These are phyloP conservation scores for Ricordea florida DNA, from an alignment of 92 coral and sea anemone species.

Conservation along the genomic window DNA sequence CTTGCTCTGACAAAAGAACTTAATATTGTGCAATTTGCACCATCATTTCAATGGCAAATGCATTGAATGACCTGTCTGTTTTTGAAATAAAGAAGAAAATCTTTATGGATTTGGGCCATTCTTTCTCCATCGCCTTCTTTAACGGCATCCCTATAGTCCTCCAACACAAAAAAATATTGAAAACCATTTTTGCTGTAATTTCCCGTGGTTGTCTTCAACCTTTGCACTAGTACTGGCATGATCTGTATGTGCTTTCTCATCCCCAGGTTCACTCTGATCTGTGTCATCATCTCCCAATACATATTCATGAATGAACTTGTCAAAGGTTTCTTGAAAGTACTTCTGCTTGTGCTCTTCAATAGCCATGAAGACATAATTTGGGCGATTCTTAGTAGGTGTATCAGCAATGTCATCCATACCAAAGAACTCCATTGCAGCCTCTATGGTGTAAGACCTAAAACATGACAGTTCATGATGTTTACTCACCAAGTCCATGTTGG, in stretches of 20 bases:
- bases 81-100: constrained; percentile 19
- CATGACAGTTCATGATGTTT: neutral
- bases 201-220: neutral
- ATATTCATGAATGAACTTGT: constrained; percentile 9
- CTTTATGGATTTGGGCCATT: constrained; percentile 34
- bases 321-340: constrained; percentile 25
- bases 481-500: too few species aligned
- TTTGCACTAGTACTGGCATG: neutral
- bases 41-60: constrained; percentile 70
- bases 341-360: constrained; percentile 16
- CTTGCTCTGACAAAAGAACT: constrained; percentile 41
- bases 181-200: neutral
- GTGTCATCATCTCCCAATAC: constrained; percentile 24
- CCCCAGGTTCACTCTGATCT: neutral
- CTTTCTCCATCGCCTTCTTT: constrained; percentile 38
- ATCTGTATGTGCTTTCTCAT: constrained; percentile 19
- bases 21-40: constrained; percentile 62
- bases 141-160: constrained; percentile 21
- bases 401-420: neutral
- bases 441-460: constrained; percentile 20
- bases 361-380: constrained; percentile 28
- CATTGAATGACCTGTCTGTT: neutral
- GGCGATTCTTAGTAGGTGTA: constrained; percentile 31
- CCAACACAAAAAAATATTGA: neutral
- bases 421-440: constrained; percentile 45